These are phyloP conservation scores for Staurois parvus DNA, from an alignment of 2,797 vertebrate genomes.

Conservation along the genomic window DNA sequence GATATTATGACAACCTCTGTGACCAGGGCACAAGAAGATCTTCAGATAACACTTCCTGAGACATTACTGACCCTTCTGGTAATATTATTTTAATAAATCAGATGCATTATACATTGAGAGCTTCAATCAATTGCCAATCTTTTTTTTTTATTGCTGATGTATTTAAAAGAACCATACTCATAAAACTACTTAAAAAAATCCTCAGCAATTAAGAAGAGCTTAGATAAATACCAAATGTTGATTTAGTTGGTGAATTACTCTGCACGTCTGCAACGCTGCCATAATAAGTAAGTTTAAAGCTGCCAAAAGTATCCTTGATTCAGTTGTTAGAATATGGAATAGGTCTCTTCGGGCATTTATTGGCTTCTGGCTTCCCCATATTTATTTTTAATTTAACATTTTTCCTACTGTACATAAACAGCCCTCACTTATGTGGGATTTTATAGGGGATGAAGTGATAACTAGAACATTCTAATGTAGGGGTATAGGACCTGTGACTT, in stretches of 20 bases:
- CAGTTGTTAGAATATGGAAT: constrained; percentile 29
- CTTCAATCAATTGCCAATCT: constrained; percentile 3
- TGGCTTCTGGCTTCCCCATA: constrained; percentile 47
- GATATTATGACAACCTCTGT: constrained; percentile 34
- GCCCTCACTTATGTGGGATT: constrained; percentile 28
- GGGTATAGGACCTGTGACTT: neutral
- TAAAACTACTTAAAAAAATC: constrained; percentile 62
- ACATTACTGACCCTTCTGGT: constrained; percentile 16
- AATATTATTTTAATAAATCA: constrained; percentile 26
- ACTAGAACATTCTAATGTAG: constrained; percentile 10
- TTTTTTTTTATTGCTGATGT: constrained; percentile 28
- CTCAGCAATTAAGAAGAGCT: constrained; percentile 61
- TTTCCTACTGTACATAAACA: constrained; percentile 45
- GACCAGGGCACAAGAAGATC: constrained; percentile 10
- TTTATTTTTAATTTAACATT: constrained; percentile 58
- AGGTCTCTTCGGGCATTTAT: constrained; percentile 54
- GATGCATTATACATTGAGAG: neutral
- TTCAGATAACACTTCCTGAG: constrained; percentile 15
- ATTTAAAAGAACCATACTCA: constrained; percentile 48
- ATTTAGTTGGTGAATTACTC: constrained; percentile 61
- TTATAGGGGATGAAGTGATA: constrained; percentile 25
- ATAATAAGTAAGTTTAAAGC: constrained; percentile 47
- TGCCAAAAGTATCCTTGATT: constrained; percentile 52
- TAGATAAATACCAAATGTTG: constrained; percentile 62
- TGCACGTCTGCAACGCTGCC: constrained; percentile 17